Percentiles rank a stretch among this genome's conserved stretches.
phyloP scores from a whole-genome alignment of 2,797 vertebrate species.

The Mormyrus proboscirostris region DNA sequence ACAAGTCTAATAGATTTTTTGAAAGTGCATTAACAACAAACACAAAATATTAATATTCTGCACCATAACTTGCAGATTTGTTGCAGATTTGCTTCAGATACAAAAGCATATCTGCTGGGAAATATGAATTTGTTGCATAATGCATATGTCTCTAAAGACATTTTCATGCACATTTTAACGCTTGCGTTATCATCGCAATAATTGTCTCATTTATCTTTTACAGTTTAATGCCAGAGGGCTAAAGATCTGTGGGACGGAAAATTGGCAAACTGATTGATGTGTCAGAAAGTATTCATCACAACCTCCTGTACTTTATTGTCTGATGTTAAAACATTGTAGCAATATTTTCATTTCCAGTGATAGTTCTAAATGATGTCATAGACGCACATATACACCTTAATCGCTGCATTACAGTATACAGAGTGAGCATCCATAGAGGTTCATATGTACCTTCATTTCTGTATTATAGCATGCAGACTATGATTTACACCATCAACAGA shows the following conservation, averaged over 20 bases:
- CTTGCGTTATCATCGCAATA: conserved; percentile 3
- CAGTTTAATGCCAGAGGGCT: conserved; percentile 13
- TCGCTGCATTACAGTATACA: background rate
- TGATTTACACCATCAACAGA: no score
- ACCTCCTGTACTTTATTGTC: background rate
- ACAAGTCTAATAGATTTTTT: background rate
- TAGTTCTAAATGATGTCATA: background rate
- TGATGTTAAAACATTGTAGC: background rate
- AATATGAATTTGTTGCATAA: conserved; percentile 8
- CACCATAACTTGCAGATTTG: background rate
- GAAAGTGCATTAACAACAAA: background rate
- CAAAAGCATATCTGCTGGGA: conserved; percentile 9
- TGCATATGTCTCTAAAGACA: background rate
- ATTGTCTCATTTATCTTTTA: conserved; percentile 16
- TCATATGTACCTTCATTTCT: background rate
- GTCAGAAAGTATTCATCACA: conserved; percentile 7
- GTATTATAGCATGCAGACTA: background rate
- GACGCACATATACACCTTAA: background rate
- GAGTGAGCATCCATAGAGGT: background rate
- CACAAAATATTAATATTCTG: background rate
- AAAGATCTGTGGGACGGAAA: conserved; percentile 12
- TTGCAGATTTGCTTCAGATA: conserved; percentile 1
- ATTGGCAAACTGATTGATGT: conserved; percentile 3
- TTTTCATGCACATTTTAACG: conserved; percentile 5
- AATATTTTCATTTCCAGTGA: background rate